Evolutionary conservation across 2,888 invertebrate species (phyloP).

Genomic region (Caenorhabditis sp.): DNA sequence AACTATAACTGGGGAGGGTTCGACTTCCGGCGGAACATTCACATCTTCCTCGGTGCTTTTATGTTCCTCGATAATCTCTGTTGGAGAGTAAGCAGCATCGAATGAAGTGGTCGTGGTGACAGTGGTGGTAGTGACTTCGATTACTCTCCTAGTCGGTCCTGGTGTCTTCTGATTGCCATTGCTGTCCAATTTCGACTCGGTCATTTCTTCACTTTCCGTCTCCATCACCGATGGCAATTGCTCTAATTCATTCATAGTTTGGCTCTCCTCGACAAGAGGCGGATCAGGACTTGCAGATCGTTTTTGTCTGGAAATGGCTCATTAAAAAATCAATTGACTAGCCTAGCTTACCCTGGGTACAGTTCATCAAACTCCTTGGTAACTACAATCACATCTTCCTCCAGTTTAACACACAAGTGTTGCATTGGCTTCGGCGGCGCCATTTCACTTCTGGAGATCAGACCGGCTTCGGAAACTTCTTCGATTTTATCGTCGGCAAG

Average conservation of each 20-base stretch:
- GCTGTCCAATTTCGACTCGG: constrained; percentile 27
- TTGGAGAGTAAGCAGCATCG: constrained; percentile 13
- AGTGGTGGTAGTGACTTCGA: constrained; percentile 33
- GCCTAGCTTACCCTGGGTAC: constrained; percentile 51
- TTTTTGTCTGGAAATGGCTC: constrained; percentile 59
- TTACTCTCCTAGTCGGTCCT: constrained; percentile 28
- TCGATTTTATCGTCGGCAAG: constrained; percentile 66
- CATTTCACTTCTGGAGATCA: constrained; percentile 57
- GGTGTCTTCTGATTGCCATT: constrained; percentile 44
- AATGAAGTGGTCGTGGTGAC: constrained; percentile 36
- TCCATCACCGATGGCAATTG: constrained; percentile 31
- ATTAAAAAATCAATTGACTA: background rate
- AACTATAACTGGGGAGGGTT: background rate
- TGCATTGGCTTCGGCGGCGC: constrained; percentile 54
- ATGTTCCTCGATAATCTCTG: constrained; percentile 21
- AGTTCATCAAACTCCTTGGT: constrained; percentile 61
- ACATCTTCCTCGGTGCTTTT: constrained; percentile 29
- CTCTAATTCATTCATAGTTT: constrained; percentile 37
- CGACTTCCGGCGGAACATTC: constrained; percentile 22
- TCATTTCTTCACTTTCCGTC: constrained; percentile 25
- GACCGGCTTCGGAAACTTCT: constrained; percentile 58
- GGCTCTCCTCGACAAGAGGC: constrained; percentile 35
- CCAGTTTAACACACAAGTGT: constrained; percentile 56
- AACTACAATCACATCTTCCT: constrained; percentile 64
- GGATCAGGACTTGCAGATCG: constrained; percentile 62